Percentiles rank a stretch among this genome's conserved stretches.
Conservation (phyloP, 2,888 invertebrate species). For the Melinaea marsaeus region DNA sequence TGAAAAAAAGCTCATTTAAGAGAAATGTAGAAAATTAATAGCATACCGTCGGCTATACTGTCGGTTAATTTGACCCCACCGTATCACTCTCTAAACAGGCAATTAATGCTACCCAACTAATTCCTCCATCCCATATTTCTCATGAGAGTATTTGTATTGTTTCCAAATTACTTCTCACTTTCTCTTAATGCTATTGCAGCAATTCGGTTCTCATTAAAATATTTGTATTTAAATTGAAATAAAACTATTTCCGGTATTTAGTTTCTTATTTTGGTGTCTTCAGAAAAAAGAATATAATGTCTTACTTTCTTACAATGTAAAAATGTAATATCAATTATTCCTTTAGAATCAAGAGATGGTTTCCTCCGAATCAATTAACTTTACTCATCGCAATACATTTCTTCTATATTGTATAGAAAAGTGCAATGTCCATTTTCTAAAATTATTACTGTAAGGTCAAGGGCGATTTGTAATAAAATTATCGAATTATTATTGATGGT, state of each 20-base stretch:
- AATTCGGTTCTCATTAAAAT: too few species aligned
- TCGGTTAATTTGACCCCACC: constrained; percentile 28
- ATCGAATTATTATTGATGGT: background rate
- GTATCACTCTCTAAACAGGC: constrained; percentile 34
- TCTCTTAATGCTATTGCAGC: too few species aligned
- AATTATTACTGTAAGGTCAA: background rate
- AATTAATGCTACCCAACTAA: constrained; percentile 31
- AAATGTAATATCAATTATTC: background rate
- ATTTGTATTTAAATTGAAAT: too few species aligned
- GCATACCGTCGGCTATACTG: constrained; percentile 20
- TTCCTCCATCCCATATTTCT: constrained; percentile 28
- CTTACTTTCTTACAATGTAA: too few species aligned
- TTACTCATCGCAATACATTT: background rate
- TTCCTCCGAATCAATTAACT: background rate
- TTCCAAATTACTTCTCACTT: background rate
- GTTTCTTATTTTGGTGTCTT: constrained; percentile 1
- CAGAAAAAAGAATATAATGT: background rate
- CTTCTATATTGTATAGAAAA: too few species aligned
- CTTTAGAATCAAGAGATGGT: background rate
- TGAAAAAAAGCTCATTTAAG: constrained; percentile 26
- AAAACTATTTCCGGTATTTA: too few species aligned
- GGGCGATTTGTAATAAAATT: background rate
- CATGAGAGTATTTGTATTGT: constrained; percentile 16
- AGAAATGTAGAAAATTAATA: constrained; percentile 25
- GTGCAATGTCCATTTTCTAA: too few species aligned